Percentiles rank a stretch among this genome's conserved stretches.
Evolutionary conservation across 2,113 vertebrate genomes (phyloP).

Genomic region (Chitala chitala): DNA sequence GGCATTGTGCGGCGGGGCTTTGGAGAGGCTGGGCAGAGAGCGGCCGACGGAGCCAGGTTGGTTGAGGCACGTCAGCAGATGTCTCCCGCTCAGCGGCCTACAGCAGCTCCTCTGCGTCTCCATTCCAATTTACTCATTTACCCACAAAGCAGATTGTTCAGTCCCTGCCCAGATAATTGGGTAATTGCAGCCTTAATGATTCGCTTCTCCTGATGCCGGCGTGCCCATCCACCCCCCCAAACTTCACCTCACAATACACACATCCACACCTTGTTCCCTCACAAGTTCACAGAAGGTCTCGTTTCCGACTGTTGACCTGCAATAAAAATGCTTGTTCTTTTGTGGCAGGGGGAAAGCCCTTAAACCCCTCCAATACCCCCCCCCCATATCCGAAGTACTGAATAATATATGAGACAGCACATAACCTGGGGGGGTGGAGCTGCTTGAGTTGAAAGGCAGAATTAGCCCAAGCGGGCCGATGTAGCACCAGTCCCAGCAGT

Average conservation of each 20-base stretch:
- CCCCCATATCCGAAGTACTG: slow-evolving; percentile 52
- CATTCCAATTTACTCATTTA: slow-evolving; percentile 65
- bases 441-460: slow-evolving; percentile 56
- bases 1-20: slow-evolving; percentile 54
- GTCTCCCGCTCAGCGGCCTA: slow-evolving; percentile 48
- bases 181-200: slow-evolving; percentile 64
- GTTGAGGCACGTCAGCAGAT: slow-evolving; percentile 51
- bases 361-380: neutral
- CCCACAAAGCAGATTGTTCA: slow-evolving; percentile 54
- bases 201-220: too few relatives aligned
- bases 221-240: too few relatives aligned
- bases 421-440: slow-evolving; percentile 60
- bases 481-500: slow-evolving; percentile 28
- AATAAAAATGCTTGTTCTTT: slow-evolving; percentile 5
- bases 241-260: slow-evolving; percentile 27
- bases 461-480: slow-evolving; percentile 51
- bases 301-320: slow-evolving; percentile 31
- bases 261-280: slow-evolving; percentile 33
- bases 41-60: slow-evolving; percentile 34
- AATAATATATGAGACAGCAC: slow-evolving; percentile 64
- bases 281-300: slow-evolving; percentile 24
- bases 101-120: slow-evolving; percentile 52
- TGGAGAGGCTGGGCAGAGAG: slow-evolving; percentile 53
- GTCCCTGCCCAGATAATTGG: slow-evolving; percentile 52
- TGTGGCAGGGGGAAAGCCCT: neutral